These are phyloP conservation scores for Pelvicachromis taeniatus DNA, from an alignment of 2,113 vertebrate species.

Conservation along the genomic window DNA sequence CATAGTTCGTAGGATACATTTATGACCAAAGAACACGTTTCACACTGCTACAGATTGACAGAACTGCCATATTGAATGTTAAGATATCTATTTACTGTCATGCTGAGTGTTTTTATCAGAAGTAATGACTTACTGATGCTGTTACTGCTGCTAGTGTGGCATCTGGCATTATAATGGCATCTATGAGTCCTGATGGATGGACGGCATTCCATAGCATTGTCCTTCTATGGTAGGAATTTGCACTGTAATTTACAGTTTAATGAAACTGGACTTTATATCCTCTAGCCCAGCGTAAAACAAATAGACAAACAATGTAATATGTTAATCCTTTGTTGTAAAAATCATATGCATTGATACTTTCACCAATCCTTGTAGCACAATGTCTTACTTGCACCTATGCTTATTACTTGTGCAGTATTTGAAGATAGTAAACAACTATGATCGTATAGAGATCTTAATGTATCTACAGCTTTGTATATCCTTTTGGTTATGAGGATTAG, in stretches of 20 bases:
- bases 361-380: conserved; percentile 62
- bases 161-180: conserved; percentile 72
- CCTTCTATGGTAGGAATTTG: conserved; percentile 56
- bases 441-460: conserved; percentile 67
- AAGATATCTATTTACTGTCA: conserved; percentile 78
- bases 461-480: conserved; percentile 68
- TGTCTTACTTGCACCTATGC: conserved; percentile 57
- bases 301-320: conserved; percentile 49
- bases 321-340: conserved; percentile 56
- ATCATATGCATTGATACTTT: conserved; percentile 50
- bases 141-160: conserved; percentile 71
- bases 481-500: conserved; percentile 70
- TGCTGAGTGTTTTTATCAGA: conserved; percentile 73
- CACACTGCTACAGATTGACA: conserved; percentile 75
- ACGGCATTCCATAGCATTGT: conserved; percentile 69
- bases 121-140: conserved; percentile 72
- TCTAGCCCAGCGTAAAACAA: conserved; percentile 51
- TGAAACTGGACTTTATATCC: conserved; percentile 41
- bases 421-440: conserved; percentile 68
- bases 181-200: conserved; percentile 60
- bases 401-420: conserved; percentile 66
- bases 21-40: conserved; percentile 75
- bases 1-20: conserved; percentile 74
- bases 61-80: conserved; percentile 75
- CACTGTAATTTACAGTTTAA: conserved; percentile 60